Percentiles rank a stretch among this genome's conserved stretches.
Evolutionary conservation across 2,113 vertebrate species (phyloP).

Genomic region (Pedionomus torquatus): DNA sequence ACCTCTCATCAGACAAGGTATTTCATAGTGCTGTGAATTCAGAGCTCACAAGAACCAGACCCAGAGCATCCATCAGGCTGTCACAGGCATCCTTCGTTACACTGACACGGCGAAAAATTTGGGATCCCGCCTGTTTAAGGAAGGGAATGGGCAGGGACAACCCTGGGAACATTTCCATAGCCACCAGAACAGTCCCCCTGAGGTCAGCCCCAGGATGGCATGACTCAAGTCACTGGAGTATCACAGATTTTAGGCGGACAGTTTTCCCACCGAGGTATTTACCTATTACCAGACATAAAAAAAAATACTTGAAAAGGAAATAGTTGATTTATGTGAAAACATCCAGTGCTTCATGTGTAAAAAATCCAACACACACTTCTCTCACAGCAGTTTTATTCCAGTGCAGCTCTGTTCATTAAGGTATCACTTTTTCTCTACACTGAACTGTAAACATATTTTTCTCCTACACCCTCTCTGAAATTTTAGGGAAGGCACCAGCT

Average conservation of each 20-base stretch:
- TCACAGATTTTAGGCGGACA: background rate
- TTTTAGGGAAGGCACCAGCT: background rate
- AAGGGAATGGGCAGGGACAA: background rate
- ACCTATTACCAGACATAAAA: background rate
- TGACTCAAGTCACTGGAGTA: background rate
- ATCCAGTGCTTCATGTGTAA: background rate
- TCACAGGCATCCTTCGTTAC: background rate
- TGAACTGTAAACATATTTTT: background rate
- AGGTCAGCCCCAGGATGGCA: background rate
- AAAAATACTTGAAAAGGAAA: background rate
- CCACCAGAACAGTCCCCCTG: background rate
- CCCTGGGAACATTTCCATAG: background rate
- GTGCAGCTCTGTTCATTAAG: background rate
- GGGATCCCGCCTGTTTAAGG: background rate
- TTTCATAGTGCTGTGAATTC: background rate
- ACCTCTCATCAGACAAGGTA: background rate
- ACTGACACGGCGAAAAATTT: background rate
- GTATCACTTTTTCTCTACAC: background rate
- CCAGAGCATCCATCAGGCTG: slow-evolving; percentile 9
- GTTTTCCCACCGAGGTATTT: slow-evolving; percentile 12
- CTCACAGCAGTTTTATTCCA: background rate
- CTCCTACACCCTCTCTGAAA: background rate
- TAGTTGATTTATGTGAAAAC: no score
- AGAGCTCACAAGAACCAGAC: background rate
- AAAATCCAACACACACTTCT: background rate